Base-by-base conservation (phyloP, 1,140 invertebrate species). In the Neomicropteryx cornuta region DNA sequence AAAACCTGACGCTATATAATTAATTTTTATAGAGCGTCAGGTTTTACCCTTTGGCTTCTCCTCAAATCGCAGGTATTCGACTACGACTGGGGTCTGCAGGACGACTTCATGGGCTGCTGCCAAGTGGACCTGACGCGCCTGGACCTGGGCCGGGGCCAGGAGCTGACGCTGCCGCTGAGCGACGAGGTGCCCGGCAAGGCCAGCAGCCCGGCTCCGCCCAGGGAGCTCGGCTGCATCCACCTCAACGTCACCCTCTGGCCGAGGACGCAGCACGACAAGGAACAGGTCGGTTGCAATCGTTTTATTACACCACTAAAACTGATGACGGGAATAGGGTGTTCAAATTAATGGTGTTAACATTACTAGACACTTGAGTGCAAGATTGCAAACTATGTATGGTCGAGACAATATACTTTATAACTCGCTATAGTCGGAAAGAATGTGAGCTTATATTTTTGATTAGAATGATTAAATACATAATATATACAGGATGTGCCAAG, bases 41-140 rank as follows among this genome's bases (percentile, higher is more conserved):
- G 20, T 19, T 45, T 23, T 36, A 41, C 36, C 3, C 36, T 43
- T 48, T 51, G 38, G 38, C 34, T 34, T 28, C 38, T 20, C 16
- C 24, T 18, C 38, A 32, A 39, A 30, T 53, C 44, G 14, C 51
- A 88, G 83, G 91, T 97, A 13, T 98, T 90, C 60, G 95, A 99
- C 70, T 96, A 96, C 60, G 96, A 99, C 57, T 94, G 93, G 81
- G 94, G 92, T 19, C 75, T 95, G 32, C 83, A 90, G 67, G 96
- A 99, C 63, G 96, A 99, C 69, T 96, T 95, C 55, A 97, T 99
- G 89, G 96, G 96, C 10, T 77, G 81, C 33, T 84, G 87, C 3
- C 73, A 75, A 32, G 61, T 99, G 41, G 88, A 96, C 58, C 70
- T 97, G 19, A 84, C 82, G 4, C 73, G 77, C 41, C 58, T 98